Percentiles rank a stretch among this genome's conserved stretches.
These are phyloP conservation scores for Rhagoletis zephyria DNA, from an alignment of 1,140 invertebrate genomes.

Conservation along the genomic window DNA sequence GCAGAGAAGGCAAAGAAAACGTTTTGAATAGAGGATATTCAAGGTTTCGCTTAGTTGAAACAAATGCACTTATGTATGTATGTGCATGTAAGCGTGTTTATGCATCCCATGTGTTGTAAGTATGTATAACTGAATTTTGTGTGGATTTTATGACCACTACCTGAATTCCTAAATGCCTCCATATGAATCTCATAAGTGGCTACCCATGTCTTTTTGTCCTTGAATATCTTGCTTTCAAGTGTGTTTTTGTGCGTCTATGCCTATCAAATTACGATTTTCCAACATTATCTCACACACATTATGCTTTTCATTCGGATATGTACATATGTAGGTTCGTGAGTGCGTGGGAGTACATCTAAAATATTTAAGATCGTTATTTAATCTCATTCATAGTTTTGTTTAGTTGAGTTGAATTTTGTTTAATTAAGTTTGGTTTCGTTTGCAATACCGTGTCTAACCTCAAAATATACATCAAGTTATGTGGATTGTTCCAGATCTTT, in stretches of 20 bases:
- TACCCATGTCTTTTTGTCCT: constrained; percentile 16
- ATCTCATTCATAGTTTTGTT: neutral
- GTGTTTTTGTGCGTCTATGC: neutral
- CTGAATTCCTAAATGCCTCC: constrained; percentile 9
- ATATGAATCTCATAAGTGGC: neutral
- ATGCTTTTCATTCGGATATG: neutral
- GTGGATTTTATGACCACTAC: constrained; percentile 5
- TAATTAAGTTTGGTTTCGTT: neutral
- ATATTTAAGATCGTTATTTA: neutral
- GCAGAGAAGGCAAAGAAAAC: neutral
- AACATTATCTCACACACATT: constrained; percentile 19
- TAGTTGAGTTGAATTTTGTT: neutral
- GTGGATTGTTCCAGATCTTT: too few relatives aligned
- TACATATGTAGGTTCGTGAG: neutral
- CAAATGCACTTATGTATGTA: neutral
- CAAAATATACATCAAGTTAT: too few relatives aligned
- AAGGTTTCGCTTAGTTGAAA: neutral
- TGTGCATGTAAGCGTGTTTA: neutral
- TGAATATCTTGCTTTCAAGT: neutral
- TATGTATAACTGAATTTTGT: neutral
- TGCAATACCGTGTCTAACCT: too few relatives aligned
- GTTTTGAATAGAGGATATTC: neutral
- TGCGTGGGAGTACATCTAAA: constrained; percentile 11
- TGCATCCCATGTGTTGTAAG: too few relatives aligned
- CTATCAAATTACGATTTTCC: constrained; percentile 28